Conservation (phyloP, 2,797 vertebrate genomes). For the Schizopygopsis pylzovi region DNA sequence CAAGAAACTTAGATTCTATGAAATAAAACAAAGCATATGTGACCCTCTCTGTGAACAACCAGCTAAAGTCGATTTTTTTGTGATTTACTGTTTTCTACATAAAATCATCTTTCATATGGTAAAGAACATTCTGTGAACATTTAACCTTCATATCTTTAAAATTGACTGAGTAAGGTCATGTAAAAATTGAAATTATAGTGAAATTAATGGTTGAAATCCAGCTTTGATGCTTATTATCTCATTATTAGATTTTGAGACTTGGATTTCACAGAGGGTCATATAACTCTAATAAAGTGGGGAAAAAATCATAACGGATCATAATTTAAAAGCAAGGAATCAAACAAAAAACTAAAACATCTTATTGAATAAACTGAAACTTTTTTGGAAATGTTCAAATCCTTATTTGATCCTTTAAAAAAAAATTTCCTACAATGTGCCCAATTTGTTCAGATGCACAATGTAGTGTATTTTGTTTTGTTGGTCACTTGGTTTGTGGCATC, state of each 20-base stretch:
- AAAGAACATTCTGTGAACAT: too few species aligned
- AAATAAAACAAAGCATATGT: background rate
- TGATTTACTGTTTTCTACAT: too few species aligned
- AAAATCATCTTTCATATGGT: too few species aligned
- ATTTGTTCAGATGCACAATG: background rate
- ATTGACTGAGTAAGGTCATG: too few species aligned
- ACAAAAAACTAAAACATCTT: background rate
- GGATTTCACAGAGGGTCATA: background rate
- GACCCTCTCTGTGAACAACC: too few species aligned
- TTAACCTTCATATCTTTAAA: too few species aligned
- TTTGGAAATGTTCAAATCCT: background rate
- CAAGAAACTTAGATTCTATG: background rate
- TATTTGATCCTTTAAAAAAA: background rate
- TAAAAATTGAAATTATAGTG: too few species aligned
- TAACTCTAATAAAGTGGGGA: background rate
- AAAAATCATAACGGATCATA: background rate
- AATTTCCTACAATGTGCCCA: background rate
- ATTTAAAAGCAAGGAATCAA: background rate
- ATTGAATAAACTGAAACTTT: background rate
- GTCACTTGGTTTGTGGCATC: background rate
- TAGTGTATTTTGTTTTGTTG: background rate
- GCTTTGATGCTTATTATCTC: too few species aligned
- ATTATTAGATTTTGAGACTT: too few species aligned
- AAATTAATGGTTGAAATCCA: too few species aligned
- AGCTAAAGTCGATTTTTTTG: too few species aligned